Base-by-base conservation (phyloP, 2,888 invertebrate species). In the Ochlodes sylvanus region DNA sequence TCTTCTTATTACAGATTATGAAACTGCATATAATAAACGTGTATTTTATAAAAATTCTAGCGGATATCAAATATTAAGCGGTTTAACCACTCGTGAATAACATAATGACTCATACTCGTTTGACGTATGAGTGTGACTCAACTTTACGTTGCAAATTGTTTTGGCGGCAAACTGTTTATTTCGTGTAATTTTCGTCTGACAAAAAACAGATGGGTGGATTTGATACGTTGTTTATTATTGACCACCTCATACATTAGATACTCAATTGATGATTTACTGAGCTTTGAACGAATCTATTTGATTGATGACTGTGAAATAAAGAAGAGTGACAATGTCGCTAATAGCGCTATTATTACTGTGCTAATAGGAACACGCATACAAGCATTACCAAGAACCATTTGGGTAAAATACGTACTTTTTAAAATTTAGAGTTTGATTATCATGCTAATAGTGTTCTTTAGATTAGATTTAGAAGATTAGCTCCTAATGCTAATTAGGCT, bases 81-180 rank as follows among this genome's bases (percentile, higher is more conserved):
- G 77, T 77, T 81, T 80, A 79, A 76, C 79, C 74, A 71, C 70
- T 72, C 71, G 72, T 86, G 84, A 85, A 80, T 86, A 80, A 87
- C 71, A 61, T 58, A 52, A 69, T 85, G 83, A 84, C 71, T 86
- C 86, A 86, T 65, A 71, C 60, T 41, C 57, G 57, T 52, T 65
- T 34, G 65, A 58, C 60, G 66, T 64, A 64, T 47, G 21, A 10
- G 44, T 56, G 55, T 74, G 72, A 73, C 44, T 75, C 75, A 75
- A 73, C 71, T 68, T 71, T 69, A 71, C 58, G 27, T 58, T 58
- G 56, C 38, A 21, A 57, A 42, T 32, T 54, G 38, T 54, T 55
- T 55, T 55, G 55, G 55, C 55, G 55, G 32, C 34, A 50, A 47
- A 61, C 61, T 47, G 47, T 61, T 56, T 57, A 57, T 41, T 60